A percentile compares a stretch with the other conserved stretches of the same genome.
Conservation (phyloP, 2,113 vertebrate genomes). For the Megalops atlanticus region DNA sequence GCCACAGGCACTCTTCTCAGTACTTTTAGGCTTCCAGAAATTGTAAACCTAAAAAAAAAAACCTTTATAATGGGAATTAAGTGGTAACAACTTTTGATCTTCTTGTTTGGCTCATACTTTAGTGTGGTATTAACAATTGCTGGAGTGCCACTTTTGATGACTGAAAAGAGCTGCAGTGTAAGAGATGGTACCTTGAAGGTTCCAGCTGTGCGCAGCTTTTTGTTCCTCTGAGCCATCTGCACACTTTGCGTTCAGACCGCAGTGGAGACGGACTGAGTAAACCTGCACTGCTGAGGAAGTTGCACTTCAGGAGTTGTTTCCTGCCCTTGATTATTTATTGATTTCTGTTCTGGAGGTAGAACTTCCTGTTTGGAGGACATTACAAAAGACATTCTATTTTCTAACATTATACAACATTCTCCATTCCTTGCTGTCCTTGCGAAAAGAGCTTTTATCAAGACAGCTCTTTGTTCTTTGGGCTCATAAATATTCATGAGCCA, state of each 20-base stretch:
- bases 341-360: not conserved
- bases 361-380: not conserved
- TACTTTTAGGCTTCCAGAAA: no score
- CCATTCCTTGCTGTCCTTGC: not conserved
- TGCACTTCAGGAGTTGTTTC: not conserved
- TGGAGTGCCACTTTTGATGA: not conserved
- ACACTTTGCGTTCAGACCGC: not conserved
- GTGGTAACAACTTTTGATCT: no score
- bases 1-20: no score
- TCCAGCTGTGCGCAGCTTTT: not conserved
- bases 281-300: not conserved
- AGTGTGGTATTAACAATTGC: no score
- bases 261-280: not conserved
- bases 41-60: no score
- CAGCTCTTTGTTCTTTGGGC: not conserved
- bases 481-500: not conserved
- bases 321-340: not conserved
- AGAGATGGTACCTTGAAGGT: not conserved
- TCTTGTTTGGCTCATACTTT: no score
- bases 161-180: not conserved
- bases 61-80: no score
- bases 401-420: not conserved
- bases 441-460: not conserved
- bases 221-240: not conserved
- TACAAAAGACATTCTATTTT: not conserved